phyloP scores from a whole-genome alignment of 1,140 invertebrate genomes.

The Holotrichia oblita region DNA sequence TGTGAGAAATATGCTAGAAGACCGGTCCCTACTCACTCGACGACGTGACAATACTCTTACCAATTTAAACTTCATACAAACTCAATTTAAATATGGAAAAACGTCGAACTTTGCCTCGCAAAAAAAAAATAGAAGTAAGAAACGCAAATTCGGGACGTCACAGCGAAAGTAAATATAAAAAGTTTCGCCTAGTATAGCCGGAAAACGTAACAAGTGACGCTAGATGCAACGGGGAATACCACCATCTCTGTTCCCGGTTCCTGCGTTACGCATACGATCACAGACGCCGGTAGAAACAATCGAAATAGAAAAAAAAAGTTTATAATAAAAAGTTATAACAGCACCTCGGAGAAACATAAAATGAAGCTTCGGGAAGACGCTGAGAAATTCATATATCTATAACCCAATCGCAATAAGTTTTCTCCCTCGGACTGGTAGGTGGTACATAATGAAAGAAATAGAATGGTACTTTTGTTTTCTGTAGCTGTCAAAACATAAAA shows the following conservation, averaged over 20 bases:
- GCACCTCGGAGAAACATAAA: constrained; percentile 46
- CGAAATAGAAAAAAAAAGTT: constrained; percentile 13
- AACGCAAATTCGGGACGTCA: background rate
- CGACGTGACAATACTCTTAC: no score
- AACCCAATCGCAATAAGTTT: constrained; percentile 46
- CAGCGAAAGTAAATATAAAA: constrained; percentile 3
- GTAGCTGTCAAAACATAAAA: constrained; percentile 52
- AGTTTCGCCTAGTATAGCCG: background rate
- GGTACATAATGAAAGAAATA: constrained; percentile 49
- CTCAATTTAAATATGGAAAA: constrained; percentile 17
- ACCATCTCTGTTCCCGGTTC: background rate
- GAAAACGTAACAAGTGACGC: background rate
- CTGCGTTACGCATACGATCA: background rate
- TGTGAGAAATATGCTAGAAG: no score
- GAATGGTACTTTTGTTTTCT: constrained; percentile 49
- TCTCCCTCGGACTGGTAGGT: constrained; percentile 39
- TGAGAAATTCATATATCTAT: constrained; percentile 39
- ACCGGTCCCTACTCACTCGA: no score
- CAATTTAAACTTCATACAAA: background rate
- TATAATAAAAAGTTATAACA: constrained; percentile 46
- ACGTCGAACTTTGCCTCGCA: background rate
- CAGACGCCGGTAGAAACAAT: background rate
- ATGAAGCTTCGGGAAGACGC: constrained; percentile 29
- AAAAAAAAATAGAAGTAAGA: background rate
- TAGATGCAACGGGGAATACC: background rate